Percentiles rank a stretch among this genome's conserved stretches.
phyloP scores from a whole-genome alignment of 2,888 invertebrate genomes.

The Deladenus siricidicola region DNA sequence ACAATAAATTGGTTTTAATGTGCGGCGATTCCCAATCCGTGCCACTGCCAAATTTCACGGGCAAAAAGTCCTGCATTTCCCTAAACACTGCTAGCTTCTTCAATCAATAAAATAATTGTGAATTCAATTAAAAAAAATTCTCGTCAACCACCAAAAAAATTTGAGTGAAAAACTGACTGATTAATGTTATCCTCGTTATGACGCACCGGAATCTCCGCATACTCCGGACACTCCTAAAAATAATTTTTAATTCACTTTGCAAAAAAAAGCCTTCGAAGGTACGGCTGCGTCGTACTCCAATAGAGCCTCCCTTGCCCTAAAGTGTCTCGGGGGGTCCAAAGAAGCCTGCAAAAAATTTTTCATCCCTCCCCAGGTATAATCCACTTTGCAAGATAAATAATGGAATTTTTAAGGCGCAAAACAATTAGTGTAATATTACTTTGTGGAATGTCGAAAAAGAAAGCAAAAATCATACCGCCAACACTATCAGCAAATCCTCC shows the following conservation, averaged over 20 bases:
- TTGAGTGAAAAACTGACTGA: constrained; percentile 61
- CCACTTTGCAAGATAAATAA: neutral
- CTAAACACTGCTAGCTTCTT: too few species aligned
- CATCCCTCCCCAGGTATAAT: too few species aligned
- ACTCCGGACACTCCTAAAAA: constrained; percentile 69
- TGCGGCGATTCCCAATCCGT: constrained; percentile 78
- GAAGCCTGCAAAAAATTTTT: too few species aligned
- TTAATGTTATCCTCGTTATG: constrained; percentile 94
- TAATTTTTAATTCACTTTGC: neutral
- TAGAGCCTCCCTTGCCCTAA: too few species aligned
- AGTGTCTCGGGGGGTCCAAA: too few species aligned
- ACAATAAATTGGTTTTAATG: constrained; percentile 81
- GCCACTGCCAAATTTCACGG: constrained; percentile 13
- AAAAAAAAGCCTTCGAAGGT: too few species aligned
- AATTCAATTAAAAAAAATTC: neutral
- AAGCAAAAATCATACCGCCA: constrained; percentile 57
- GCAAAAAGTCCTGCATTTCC: constrained; percentile 24
- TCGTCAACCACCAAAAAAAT: neutral
- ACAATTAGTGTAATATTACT: constrained; percentile 1
- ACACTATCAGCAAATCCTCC: constrained; percentile 68
- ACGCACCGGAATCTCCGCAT: constrained; percentile 84
- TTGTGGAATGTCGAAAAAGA: neutral
- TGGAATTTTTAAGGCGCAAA: too few species aligned
- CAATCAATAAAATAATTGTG: neutral
- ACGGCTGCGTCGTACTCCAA: too few species aligned